Base-by-base conservation (phyloP, 1,140 invertebrate species). In the Tenebrio molitor region DNA sequence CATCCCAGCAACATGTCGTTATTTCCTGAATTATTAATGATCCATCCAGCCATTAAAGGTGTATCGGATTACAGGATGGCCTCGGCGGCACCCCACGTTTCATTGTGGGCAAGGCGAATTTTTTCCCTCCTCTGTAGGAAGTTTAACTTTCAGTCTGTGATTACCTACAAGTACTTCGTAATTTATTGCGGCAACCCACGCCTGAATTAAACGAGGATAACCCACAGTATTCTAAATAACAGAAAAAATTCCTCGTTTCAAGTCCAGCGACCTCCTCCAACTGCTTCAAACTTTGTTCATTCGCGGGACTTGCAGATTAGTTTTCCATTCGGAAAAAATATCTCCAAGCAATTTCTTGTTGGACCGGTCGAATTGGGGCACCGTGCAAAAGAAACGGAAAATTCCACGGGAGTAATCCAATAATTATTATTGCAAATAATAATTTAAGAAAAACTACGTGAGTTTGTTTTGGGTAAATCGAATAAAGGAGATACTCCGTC, bases 121-220 rank as follows among this genome's bases (percentile, higher is more conserved):
- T 53, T n/a, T 53, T 23, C 3, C 17, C 12, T 23, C 0, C 12
- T 25, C 12, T 39, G n/a, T 39, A 39, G 19, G 17, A 21, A 46
- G 42, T 46, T 53, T 25, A 23, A 53, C 21, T 53, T 53, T 12
- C 10, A 53, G 17, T n/a, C 21, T 1, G 17, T 53, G 46, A 53
- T 53, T 46, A 46, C 42, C 1, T 39, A 53, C 46, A 53, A 53
- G 19, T 53, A 53, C 19, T 23, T 53, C 7, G 16, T 21, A 53
- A 53, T 53, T 53, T 53, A 53, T 53, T 53, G 19, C 46, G 3
- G 7, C 46, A 53, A 53, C 46, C 17, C 46, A 53, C 46, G 46
- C 46, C 46, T 23, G 17, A 53, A 23, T 53, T 53, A 53, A 21
- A 21, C 1, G 16, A 19, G 17, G 42, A 46, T 46, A 46, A 46